Evolutionary conservation across 2,797 vertebrate genomes (phyloP).

Genomic region (Myripristis murdjan): DNA sequence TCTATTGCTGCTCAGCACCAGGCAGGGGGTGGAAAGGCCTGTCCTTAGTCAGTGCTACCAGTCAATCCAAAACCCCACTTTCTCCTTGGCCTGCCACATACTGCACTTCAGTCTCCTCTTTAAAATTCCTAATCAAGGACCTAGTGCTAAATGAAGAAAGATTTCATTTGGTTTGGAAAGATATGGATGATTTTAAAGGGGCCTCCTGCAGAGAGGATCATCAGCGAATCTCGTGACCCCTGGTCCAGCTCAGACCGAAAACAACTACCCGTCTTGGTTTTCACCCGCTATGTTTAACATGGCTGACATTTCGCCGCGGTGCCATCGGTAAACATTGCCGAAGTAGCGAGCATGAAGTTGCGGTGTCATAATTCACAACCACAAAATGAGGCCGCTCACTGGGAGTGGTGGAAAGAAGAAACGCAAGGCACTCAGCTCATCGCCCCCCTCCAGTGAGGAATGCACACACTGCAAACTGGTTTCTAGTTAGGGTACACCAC

Average conservation of each 20-base stretch:
- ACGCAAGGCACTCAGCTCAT: constrained; percentile 85
- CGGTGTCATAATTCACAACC: constrained; percentile 88
- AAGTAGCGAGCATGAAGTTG: constrained; percentile 82
- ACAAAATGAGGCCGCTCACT: constrained; percentile 89
- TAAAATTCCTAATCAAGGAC: constrained; percentile 55
- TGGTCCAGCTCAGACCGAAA: constrained; percentile 73
- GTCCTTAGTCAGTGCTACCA: constrained; percentile 57
- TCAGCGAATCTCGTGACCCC: constrained; percentile 40
- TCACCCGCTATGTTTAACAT: constrained; percentile 80
- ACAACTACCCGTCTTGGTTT: constrained; percentile 75
- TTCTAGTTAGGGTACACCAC: constrained; percentile 87
- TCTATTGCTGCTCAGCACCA: constrained; percentile 76
- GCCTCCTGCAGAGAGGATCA: constrained; percentile 47
- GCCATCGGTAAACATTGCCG: constrained; percentile 84
- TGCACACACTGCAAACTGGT: constrained; percentile 86
- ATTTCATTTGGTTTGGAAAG: constrained; percentile 49
- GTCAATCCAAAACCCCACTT: constrained; percentile 64
- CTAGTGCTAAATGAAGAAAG: constrained; percentile 41
- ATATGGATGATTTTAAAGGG: constrained; percentile 57
- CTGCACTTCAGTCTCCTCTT: constrained; percentile 31
- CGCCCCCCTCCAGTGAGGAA: constrained; percentile 90
- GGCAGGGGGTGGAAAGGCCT: constrained; percentile 69
- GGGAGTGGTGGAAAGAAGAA: constrained; percentile 88
- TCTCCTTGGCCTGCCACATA: constrained; percentile 34
- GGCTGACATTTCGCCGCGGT: constrained; percentile 81